phyloP scores from a whole-genome alignment of 2,888 invertebrate genomes.

The Epinotia nisella region DNA sequence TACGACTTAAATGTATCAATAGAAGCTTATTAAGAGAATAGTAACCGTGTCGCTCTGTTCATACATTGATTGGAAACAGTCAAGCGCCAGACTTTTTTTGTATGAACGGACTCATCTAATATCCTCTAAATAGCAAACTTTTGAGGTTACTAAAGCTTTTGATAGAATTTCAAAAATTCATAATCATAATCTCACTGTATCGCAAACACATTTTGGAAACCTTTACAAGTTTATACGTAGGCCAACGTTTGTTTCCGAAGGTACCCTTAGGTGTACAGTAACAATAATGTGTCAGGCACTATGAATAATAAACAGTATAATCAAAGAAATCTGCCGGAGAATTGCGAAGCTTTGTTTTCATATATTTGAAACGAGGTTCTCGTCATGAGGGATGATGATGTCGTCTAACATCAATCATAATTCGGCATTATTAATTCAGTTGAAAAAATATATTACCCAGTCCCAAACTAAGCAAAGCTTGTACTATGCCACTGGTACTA shows the following conservation, averaged over 20 bases:
- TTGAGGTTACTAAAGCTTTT: not conserved
- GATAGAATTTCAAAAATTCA: not conserved
- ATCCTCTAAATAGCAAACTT: not conserved
- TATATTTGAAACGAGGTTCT: no score
- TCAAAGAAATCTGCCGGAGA: no score
- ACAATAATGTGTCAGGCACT: not conserved
- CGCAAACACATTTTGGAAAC: slow-evolving; percentile 73
- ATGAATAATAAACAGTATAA: not conserved
- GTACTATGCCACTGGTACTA: no score
- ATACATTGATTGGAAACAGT: not conserved
- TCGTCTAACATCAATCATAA: no score
- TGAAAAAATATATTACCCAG: no score
- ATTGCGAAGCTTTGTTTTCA: no score
- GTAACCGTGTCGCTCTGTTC: not conserved
- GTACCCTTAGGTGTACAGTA: slow-evolving; percentile 58
- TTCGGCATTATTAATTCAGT: no score
- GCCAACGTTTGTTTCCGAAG: slow-evolving; percentile 66
- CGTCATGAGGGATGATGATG: no score
- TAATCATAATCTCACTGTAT: slow-evolving; percentile 29
- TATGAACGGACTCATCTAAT: no score
- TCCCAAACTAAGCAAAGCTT: no score
- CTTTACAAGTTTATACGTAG: slow-evolving; percentile 76
- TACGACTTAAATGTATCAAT: not conserved
- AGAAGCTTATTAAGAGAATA: no score
- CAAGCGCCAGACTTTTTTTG: not conserved